phyloP scores from a whole-genome alignment of 1,140 invertebrate genomes.

The Drosophila pectinifera region DNA sequence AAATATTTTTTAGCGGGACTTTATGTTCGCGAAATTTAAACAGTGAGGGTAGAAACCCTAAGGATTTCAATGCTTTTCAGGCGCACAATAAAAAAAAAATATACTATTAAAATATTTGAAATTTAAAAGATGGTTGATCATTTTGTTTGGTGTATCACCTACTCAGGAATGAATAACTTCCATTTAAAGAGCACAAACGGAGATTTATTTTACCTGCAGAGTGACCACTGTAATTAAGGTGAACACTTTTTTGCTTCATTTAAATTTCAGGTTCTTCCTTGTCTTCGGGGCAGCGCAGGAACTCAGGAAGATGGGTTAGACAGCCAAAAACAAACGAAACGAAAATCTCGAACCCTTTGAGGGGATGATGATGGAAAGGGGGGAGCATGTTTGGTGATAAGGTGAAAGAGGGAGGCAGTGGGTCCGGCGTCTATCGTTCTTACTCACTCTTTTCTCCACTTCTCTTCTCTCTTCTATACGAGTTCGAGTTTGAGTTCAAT shows the following conservation, averaged over 20 bases:
- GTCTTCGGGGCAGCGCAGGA: background rate
- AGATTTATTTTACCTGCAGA: background rate
- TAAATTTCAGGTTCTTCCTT: background rate
- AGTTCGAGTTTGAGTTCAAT: conserved; percentile 65
- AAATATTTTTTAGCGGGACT: no score
- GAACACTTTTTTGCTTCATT: background rate
- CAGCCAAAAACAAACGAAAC: conserved; percentile 7
- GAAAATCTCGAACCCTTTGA: conserved; percentile 6
- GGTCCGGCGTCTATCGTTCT: conserved; percentile 12
- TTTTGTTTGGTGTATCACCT: no score
- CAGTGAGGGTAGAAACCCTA: background rate
- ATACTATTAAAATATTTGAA: no score
- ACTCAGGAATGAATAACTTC: no score
- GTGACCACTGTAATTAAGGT: conserved; percentile 1
- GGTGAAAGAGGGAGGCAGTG: background rate
- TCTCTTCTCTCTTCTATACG: conserved; percentile 7
- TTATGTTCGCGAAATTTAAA: no score
- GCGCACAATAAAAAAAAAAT: no score
- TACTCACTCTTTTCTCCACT: conserved; percentile 10
- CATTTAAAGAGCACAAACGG: no score
- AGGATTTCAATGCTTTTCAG: background rate
- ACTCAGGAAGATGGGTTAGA: background rate
- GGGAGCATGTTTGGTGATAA: background rate
- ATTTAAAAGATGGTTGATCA: no score
- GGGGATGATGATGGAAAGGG: background rate